Conservation (phyloP, 1,140 invertebrate species). For the Pogonomyrmex barbatus region DNA sequence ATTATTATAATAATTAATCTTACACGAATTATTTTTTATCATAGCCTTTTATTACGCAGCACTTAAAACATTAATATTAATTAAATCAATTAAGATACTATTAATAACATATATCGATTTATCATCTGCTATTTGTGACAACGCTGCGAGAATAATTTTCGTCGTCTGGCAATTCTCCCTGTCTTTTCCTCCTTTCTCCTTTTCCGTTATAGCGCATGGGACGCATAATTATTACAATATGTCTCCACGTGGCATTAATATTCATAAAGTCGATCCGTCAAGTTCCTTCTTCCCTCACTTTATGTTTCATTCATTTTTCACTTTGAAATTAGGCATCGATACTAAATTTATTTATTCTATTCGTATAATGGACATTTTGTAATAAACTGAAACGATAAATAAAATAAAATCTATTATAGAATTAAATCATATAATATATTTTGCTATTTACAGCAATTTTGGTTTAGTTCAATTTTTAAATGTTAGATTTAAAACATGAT, state of each 20-base stretch:
- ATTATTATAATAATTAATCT: constrained; percentile 8
- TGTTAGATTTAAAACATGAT: neutral
- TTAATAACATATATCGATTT: constrained; percentile 47
- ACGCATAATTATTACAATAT: constrained; percentile 73
- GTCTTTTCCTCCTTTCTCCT: neutral
- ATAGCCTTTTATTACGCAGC: neutral
- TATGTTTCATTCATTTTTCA: neutral
- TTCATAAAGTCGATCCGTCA: constrained; percentile 75
- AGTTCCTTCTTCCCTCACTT: constrained; percentile 19
- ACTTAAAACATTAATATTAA: constrained; percentile 1
- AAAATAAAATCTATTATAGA: neutral
- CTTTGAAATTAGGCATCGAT: constrained; percentile 48
- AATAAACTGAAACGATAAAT: neutral
- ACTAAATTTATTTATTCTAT: constrained; percentile 2
- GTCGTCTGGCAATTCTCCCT: constrained; percentile 33
- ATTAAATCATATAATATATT: no score
- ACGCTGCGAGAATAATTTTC: constrained; percentile 61
- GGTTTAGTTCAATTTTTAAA: neutral
- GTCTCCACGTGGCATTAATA: constrained; percentile 68
- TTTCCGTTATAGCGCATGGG: constrained; percentile 35
- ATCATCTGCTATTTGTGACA: constrained; percentile 12
- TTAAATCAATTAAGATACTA: constrained; percentile 24
- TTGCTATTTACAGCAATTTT: no score
- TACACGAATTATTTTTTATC: constrained; percentile 17
- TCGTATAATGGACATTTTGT: neutral